Base-by-base conservation (phyloP, 2,113 vertebrate genomes). In the human (Homo sapiens) region DNA sequence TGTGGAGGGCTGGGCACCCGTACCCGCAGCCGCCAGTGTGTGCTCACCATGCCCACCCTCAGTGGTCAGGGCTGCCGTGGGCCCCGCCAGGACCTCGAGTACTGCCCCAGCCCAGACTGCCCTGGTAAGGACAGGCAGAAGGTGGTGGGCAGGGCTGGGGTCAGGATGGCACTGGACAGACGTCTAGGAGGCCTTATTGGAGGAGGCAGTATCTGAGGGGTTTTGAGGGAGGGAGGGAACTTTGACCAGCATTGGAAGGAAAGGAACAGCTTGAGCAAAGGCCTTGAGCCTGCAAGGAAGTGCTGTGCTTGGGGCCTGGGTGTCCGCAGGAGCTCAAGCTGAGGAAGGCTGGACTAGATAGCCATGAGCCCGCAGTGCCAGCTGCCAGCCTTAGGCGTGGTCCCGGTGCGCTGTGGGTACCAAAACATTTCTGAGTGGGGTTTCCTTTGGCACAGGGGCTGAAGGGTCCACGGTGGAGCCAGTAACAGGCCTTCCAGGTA, bases 1-100 rank as follows among this genome's bases (percentile, higher is more conserved):
- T 99, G 99, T 13, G 99, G 99, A 0, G 99, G 99, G 17, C 97
- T 99, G 57, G 99, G 99, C 1, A 98, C 99, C 76, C 99, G 98
- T 95, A 98, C 92, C 4, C 99, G 99, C 38, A 96, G 80, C 22
- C 98, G 99, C n/a, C 78, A 93, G 75, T 99, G 99, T 97, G 85
- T 95, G 38, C 87, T 76, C 12, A 99, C 99, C 0, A 68, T 81
- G 0, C 98, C 98, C 0, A 95, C 98, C 48, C 96, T 98, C 0
- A 98, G 99, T 20, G 99, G 99, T 70, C 98, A 84, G 93, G 98
- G 98, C 84, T 99, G 99, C 95, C 91, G 35, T 0, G 99, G 99
- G 25, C 96, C 99, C 8, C 96, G 35, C 2, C 96, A 98, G 84
- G 99, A 99, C 89, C 98, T 98, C 0, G 98, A 98, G 50, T 99